Conservation (phyloP, 2,888 invertebrate genomes). For the Drosophila rellima region DNA sequence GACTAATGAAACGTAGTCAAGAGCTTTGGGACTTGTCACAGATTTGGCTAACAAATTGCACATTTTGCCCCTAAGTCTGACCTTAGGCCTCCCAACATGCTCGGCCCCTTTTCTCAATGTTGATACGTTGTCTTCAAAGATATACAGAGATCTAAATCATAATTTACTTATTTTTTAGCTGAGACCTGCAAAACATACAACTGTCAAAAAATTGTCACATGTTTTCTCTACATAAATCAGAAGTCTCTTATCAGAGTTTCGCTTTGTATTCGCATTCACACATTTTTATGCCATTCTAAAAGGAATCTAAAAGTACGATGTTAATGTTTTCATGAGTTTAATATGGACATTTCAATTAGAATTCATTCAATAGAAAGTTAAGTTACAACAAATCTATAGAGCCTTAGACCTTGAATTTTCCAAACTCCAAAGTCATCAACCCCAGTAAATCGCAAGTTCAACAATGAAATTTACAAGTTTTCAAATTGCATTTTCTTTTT, state of each 20-base stretch:
- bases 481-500: conserved; percentile 5
- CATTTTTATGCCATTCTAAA: too few species aligned
- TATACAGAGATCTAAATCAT: too few species aligned
- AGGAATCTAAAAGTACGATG: neutral
- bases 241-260: too few species aligned
- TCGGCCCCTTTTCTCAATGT: neutral
- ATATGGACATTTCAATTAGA: neutral
- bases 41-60: conserved; percentile 11
- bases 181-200: too few species aligned
- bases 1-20: conserved; percentile 14
- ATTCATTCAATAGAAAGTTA: neutral
- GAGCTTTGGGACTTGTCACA: conserved; percentile 18
- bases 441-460: neutral
- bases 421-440: conserved; percentile 2
- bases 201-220: too few species aligned
- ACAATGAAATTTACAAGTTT: conserved; percentile 13
- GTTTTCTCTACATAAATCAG: too few species aligned
- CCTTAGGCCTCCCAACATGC: neutral
- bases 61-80: neutral
- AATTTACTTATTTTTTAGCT: too few species aligned
- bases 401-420: neutral
- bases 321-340: neutral
- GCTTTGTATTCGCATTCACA: too few species aligned
- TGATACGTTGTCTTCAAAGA: too few species aligned
- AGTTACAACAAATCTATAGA: neutral